Evolutionary conservation across 2,113 vertebrate species (phyloP).

Genomic region (Phalacrocorax brasilianus): DNA sequence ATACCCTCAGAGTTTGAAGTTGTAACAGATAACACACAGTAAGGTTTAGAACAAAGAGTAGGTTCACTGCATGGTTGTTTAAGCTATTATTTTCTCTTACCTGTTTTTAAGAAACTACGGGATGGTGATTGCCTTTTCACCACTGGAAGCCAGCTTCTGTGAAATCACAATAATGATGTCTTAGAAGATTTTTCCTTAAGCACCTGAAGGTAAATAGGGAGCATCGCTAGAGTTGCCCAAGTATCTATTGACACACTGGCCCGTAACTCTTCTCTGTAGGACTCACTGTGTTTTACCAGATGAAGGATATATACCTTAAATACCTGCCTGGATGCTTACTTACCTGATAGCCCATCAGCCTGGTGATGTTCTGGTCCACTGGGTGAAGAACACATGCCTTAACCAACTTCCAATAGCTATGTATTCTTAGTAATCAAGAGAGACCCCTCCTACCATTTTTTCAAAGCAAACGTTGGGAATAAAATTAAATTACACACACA

Average conservation of each 20-base stretch:
- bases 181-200: not conserved
- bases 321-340: conserved; percentile 16
- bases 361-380: not conserved
- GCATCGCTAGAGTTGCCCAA: conserved; percentile 47
- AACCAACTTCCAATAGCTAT: conserved; percentile 6
- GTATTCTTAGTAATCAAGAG: not conserved
- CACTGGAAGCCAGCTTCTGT: conserved; percentile 24
- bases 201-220: not conserved
- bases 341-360: not conserved
- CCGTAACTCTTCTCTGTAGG: not conserved
- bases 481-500: not conserved
- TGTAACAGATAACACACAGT: not conserved
- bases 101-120: not conserved
- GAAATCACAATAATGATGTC: not conserved
- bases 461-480: not conserved
- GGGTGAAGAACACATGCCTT: conserved; percentile 24
- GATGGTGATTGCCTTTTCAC: not conserved
- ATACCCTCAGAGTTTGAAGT: not conserved
- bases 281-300: not conserved
- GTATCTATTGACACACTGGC: conserved; percentile 26
- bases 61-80: not conserved
- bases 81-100: not conserved
- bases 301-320: conserved; percentile 40
- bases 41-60: not conserved
- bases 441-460: not conserved